Evolutionary conservation across 2,797 vertebrate genomes (phyloP), one percentile per base, ranked within the genome.

Genomic region (Myiotriccus ornatus): DNA sequence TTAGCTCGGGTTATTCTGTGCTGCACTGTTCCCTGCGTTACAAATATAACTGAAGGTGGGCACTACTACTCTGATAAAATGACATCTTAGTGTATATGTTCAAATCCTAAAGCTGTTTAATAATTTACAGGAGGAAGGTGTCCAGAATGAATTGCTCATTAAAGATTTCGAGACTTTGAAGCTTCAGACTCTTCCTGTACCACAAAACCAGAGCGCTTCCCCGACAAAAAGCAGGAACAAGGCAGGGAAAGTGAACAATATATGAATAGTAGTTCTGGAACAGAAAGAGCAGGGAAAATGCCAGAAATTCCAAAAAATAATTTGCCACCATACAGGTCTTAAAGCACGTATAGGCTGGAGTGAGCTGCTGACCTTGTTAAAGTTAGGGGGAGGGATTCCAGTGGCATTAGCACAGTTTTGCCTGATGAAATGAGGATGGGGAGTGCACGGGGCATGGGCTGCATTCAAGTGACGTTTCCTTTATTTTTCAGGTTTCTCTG

Each of bases 321-420:
- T 24, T 77, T 91, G 49, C 27, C 13, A 67, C 23, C 27, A 28
- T 10, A 21, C 21, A 88, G 21, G 15, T 76, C 44, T 76, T 34
- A 41, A 41, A 67, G 30, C 13, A 47, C 57, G 2, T 28, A 46
- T 13, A 22, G 0, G 0, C 19, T 39, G 57, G n/a, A n/a, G 18
- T 37, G 34, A 49, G 32, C 41, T 55, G 35, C 35, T 60, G 87
- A 50, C 28, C 52, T 44, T 30, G 22, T 13, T 53, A 7, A 22
- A 16, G 3, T 22, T 17, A 25, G 5, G 0, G 0, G 32, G 46
- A 69, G 24, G 4, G 0, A 41, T 87, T 84, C 25, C 3, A 3
- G 8, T 23, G 63, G 25, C 57, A 43, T 37, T 46, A 62, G 57
- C 10, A 13, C 2, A 19, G 30, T 10, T 87, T 71, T 76, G 53